Evolutionary conservation across 1,140 invertebrate genomes (phyloP).

Genomic region (Solenopsis invicta): DNA sequence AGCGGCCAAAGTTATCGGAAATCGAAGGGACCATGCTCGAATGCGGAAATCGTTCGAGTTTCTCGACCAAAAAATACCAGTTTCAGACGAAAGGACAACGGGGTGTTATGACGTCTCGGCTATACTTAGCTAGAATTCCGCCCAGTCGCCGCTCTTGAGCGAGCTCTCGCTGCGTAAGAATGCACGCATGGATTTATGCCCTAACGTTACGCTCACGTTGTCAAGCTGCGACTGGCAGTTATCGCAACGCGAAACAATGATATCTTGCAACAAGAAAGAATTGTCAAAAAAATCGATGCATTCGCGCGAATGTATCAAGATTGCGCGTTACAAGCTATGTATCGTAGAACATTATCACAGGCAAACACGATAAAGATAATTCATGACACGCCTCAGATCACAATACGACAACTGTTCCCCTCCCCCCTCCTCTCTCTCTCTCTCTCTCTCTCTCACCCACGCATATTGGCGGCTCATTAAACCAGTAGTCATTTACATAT

Average conservation of each 20-base stretch:
- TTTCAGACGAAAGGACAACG: slow-evolving; percentile 36
- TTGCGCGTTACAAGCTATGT: neutral
- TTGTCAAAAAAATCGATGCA: neutral
- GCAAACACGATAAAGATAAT: slow-evolving; percentile 37
- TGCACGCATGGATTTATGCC: neutral
- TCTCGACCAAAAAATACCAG: slow-evolving; percentile 35
- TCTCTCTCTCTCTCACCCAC: neutral
- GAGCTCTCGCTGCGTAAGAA: slow-evolving; percentile 6
- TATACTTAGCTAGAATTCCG: slow-evolving; percentile 13
- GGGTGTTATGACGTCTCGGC: neutral
- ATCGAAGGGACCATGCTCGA: slow-evolving; percentile 24
- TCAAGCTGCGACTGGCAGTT: slow-evolving; percentile 5
- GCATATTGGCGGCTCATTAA: slow-evolving; percentile 20
- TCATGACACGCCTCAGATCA: neutral
- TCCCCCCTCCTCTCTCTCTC: neutral
- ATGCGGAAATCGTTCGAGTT: slow-evolving; percentile 39
- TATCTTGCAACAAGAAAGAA: neutral
- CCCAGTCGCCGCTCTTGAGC: neutral
- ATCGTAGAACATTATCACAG: slow-evolving; percentile 1
- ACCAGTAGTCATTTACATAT: slow-evolving; percentile 48
- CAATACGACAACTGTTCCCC: neutral
- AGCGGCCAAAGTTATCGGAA: slow-evolving; percentile 45
- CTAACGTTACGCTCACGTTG: slow-evolving; percentile 18
- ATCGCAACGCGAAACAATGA: neutral
- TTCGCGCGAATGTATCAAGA: slow-evolving; percentile 30